Conservation (phyloP, 2,888 invertebrate genomes). For the Lottia gigantea region DNA sequence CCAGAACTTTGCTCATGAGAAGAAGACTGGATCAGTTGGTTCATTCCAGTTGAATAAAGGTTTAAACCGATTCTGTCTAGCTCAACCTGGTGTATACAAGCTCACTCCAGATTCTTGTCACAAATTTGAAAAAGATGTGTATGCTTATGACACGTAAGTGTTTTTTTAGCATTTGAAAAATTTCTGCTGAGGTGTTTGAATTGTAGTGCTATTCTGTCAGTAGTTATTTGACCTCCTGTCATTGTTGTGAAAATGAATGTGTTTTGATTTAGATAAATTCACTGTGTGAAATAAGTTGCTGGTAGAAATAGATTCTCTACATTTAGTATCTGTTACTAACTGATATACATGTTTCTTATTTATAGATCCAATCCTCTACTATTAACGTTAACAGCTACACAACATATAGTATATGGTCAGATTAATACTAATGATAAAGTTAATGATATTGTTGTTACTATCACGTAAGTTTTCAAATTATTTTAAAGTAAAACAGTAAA, state of each 20-base stretch:
- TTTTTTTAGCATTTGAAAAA: not conserved
- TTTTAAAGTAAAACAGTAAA: too few species aligned
- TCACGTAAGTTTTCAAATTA: constrained; percentile 45
- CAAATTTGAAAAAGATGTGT: constrained; percentile 74
- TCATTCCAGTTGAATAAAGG: constrained; percentile 74
- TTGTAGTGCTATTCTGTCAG: too few species aligned
- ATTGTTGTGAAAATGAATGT: too few species aligned
- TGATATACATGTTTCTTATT: constrained; percentile 11
- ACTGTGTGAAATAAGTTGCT: too few species aligned
- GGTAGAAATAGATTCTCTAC: too few species aligned
- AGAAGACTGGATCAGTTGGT: constrained; percentile 61
- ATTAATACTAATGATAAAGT: constrained; percentile 61
- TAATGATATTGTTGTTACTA: constrained; percentile 60
- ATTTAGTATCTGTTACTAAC: too few species aligned
- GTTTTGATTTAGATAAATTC: too few species aligned
- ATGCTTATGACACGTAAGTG: constrained; percentile 71
- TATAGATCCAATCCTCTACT: constrained; percentile 57
- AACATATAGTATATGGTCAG: constrained; percentile 65
- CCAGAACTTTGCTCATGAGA: constrained; percentile 63
- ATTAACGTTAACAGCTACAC: constrained; percentile 60
- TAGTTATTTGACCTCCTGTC: too few species aligned
- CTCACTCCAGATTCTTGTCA: constrained; percentile 83
- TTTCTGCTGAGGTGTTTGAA: not conserved
- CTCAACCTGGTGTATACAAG: constrained; percentile 71
- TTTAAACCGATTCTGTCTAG: constrained; percentile 80